Evolutionary conservation across 1,140 invertebrate genomes (phyloP).

Genomic region (Euglossa dilemma): DNA sequence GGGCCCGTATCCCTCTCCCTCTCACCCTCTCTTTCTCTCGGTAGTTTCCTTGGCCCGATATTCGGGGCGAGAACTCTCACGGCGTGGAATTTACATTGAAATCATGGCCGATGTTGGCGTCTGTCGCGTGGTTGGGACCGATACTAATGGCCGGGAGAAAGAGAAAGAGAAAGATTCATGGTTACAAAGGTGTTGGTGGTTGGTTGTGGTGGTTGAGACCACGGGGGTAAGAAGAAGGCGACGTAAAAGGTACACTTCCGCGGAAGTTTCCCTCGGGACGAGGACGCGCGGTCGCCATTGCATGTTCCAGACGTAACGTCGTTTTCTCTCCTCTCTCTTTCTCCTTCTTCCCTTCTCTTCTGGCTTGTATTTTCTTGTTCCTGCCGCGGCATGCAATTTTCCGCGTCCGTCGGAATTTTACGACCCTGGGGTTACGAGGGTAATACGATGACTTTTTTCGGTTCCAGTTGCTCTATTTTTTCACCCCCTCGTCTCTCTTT

Average conservation of each 20-base stretch:
- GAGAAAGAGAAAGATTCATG: too few relatives aligned
- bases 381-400: slow-evolving; percentile 38
- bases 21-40: background rate
- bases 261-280: slow-evolving; percentile 11
- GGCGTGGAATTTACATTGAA: slow-evolving; percentile 15
- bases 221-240: background rate
- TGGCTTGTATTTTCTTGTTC: background rate
- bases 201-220: background rate
- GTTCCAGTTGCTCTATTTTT: background rate
- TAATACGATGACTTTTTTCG: background rate
- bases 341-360: background rate
- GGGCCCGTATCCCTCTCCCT: background rate
- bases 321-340: slow-evolving; percentile 18
- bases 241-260: slow-evolving; percentile 14
- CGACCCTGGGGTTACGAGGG: slow-evolving; percentile 32
- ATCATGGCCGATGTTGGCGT: background rate
- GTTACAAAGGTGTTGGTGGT: background rate
- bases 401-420: slow-evolving; percentile 30
- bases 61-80: background rate
- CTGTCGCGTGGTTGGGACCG: background rate
- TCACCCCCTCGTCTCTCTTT: background rate
- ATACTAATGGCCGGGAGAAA: slow-evolving; percentile 14
- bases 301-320: slow-evolving; percentile 37
- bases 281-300: slow-evolving; percentile 21
- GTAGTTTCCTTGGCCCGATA: background rate